Conservation (phyloP, 2,797 vertebrate species). For the Amblyraja radiata region DNA sequence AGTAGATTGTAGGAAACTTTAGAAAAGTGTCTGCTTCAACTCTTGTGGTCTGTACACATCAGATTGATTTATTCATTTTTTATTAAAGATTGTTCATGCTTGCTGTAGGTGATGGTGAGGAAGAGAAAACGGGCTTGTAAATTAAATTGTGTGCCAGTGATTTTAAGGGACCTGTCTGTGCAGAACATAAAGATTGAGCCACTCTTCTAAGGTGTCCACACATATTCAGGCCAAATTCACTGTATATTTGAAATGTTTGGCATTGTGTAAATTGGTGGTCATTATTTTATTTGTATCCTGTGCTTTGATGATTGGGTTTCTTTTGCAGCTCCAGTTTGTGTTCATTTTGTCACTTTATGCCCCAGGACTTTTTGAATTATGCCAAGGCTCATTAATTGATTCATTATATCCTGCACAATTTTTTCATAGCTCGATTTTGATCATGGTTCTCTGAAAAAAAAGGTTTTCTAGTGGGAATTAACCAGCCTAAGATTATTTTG, state of each 20-base stretch:
- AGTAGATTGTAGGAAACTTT: conserved; percentile 16
- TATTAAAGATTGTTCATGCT: neutral
- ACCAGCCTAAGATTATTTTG: neutral
- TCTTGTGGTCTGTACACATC: neutral
- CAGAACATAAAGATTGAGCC: neutral
- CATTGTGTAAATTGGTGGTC: neutral
- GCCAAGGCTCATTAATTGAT: neutral
- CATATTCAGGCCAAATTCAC: neutral
- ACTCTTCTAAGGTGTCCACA: neutral
- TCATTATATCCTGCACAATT: neutral
- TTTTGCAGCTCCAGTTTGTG: neutral
- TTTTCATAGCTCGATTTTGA: neutral
- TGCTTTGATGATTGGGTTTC: neutral
- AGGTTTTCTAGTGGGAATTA: neutral
- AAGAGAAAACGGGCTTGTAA: neutral
- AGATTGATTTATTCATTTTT: neutral
- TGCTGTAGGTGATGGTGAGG: conserved; percentile 28
- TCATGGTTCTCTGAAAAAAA: neutral
- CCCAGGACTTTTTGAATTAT: neutral
- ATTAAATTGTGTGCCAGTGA: neutral
- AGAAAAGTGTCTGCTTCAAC: conserved; percentile 7
- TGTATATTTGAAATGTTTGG: neutral
- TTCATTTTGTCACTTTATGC: neutral
- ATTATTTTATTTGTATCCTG: neutral
- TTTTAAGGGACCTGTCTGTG: neutral